A percentile compares a stretch with the other conserved stretches of the same genome.
Evolutionary conservation across 2,888 invertebrate genomes (phyloP).

Genomic region (Xestia c-nigrum): DNA sequence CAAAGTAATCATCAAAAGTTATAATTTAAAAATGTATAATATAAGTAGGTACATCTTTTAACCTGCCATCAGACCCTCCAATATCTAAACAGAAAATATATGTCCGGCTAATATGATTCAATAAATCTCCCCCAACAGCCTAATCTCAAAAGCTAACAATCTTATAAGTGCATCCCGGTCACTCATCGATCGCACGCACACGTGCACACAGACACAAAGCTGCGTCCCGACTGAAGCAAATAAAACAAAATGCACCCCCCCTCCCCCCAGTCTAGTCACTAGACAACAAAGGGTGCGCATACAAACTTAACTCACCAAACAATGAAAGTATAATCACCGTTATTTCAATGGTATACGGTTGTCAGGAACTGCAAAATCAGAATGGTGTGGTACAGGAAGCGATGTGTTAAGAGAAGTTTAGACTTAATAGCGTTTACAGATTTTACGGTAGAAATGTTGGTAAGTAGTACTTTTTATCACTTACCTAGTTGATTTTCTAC

Average conservation of each 20-base stretch:
- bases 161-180: constrained; percentile 74
- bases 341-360: constrained; percentile 61
- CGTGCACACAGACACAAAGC: constrained; percentile 63
- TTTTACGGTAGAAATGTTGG: constrained; percentile 80
- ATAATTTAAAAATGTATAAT: neutral
- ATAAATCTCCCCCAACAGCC: constrained; percentile 46
- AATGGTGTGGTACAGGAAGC: constrained; percentile 78
- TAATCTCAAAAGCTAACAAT: constrained; percentile 58
- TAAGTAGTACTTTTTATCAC: constrained; percentile 50
- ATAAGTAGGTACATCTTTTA: too few species aligned
- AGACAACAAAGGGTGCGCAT: constrained; percentile 88
- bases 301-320: constrained; percentile 71
- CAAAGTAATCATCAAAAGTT: neutral
- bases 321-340: constrained; percentile 63
- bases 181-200: constrained; percentile 76
- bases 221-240: constrained; percentile 79
- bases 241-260: constrained; percentile 86
- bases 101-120: constrained; percentile 33
- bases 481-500: constrained; percentile 47
- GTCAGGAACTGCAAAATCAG: constrained; percentile 46
- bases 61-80: neutral
- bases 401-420: constrained; percentile 86
- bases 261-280: constrained; percentile 83
- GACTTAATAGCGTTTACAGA: constrained; percentile 87
- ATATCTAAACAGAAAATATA: constrained; percentile 2